phyloP scores from a whole-genome alignment of 2,113 vertebrate genomes.

The Mormyrus lacerda region DNA sequence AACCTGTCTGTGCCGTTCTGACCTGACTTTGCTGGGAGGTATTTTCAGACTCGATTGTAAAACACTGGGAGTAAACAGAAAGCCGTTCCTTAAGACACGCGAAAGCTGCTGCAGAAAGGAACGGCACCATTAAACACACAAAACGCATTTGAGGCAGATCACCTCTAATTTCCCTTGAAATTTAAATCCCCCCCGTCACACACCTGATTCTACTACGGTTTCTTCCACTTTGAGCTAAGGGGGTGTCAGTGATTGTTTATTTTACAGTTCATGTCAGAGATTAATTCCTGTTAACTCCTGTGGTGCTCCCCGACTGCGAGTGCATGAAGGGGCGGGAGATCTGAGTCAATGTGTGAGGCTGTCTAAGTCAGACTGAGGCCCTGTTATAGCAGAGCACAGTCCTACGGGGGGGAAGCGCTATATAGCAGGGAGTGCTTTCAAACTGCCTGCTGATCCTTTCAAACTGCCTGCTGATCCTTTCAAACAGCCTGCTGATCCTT shows the following conservation, averaged over 20 bases:
- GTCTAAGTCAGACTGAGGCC: background rate
- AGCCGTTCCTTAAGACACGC: background rate
- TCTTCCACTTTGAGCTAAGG: background rate
- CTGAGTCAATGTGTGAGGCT: background rate
- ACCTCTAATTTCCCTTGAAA: background rate
- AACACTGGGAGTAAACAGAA: background rate
- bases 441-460: background rate
- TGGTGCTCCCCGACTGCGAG: background rate
- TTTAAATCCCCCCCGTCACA: background rate
- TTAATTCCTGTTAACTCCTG: background rate
- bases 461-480: background rate
- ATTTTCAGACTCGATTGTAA: background rate
- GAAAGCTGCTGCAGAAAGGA: too few relatives aligned
- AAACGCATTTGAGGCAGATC: background rate
- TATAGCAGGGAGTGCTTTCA: background rate
- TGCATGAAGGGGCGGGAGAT: background rate
- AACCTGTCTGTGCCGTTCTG: background rate
- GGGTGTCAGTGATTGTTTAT: background rate
- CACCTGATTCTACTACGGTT: too few relatives aligned
- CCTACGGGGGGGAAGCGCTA: too few relatives aligned
- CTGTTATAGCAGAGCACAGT: background rate
- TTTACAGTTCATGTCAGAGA: background rate
- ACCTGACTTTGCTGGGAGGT: background rate
- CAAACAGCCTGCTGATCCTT: background rate
- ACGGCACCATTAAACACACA: background rate